A percentile compares a stretch with the other conserved stretches of the same genome.
Evolutionary conservation across 2,797 vertebrate species (phyloP).

Genomic region (Buphagus erythrorhynchus): DNA sequence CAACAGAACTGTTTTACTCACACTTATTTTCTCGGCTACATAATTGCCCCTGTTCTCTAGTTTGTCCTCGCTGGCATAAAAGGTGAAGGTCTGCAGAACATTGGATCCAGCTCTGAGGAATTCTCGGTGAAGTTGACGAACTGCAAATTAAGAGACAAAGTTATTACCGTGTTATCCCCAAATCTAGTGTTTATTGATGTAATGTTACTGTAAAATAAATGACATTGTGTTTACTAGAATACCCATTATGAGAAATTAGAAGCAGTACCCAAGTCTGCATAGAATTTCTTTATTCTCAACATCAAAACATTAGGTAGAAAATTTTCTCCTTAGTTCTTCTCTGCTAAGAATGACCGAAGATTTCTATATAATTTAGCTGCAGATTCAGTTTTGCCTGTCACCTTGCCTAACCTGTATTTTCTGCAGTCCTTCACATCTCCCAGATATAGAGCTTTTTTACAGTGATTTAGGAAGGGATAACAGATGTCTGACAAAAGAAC

Average conservation of each 20-base stretch:
- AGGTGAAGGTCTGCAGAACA: slow-evolving; percentile 96
- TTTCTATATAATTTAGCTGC: not conserved
- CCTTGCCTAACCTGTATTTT: not conserved
- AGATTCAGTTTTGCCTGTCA: not conserved
- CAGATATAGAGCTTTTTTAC: not conserved
- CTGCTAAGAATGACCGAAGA: not conserved
- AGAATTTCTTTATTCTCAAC: not conserved
- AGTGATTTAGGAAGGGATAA: not conserved
- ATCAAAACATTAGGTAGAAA: not conserved
- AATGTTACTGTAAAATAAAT: not conserved
- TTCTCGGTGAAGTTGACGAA: slow-evolving; percentile 95
- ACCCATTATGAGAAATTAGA: not conserved
- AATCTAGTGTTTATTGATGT: not conserved
- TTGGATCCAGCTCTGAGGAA: slow-evolving; percentile 93
- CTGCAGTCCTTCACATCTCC: not conserved
- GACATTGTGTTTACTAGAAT: not conserved
- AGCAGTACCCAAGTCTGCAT: not conserved
- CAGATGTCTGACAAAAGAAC: not conserved
- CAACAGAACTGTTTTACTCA: slow-evolving; percentile 63
- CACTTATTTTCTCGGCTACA: slow-evolving; percentile 78
- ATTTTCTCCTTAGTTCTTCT: not conserved
- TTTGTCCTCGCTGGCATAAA: slow-evolving; percentile 97
- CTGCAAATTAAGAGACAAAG: slow-evolving; percentile 72
- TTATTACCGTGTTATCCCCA: not conserved
- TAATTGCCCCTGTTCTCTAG: slow-evolving; percentile 92